Conservation (phyloP, 2,113 vertebrate species). For the Psittacula cyanocephala region DNA sequence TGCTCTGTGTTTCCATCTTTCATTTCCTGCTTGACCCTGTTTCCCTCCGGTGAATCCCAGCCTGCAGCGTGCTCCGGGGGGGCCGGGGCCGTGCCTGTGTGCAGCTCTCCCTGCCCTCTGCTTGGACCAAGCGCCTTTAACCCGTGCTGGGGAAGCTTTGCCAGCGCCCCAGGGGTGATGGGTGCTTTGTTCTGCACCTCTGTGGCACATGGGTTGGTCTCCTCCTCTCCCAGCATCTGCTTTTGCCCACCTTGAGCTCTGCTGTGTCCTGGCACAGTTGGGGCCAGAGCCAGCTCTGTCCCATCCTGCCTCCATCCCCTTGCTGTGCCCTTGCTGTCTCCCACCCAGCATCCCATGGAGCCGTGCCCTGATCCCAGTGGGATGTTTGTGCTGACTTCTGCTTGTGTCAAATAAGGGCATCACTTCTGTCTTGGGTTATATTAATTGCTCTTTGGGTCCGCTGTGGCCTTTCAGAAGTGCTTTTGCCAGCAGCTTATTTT, state of each 20-base stretch:
- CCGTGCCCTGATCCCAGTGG: not conserved
- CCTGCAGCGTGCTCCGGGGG: not conserved
- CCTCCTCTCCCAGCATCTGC: not conserved
- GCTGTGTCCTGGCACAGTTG: not conserved
- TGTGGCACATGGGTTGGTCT: not conserved
- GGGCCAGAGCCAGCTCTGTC: not conserved
- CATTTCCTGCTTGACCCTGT: constrained; percentile 69
- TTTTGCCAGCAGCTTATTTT: constrained; percentile 23
- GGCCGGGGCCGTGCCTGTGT: fast-evolving
- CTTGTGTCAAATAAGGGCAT: not conserved
- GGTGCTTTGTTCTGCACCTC: not conserved
- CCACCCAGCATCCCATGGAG: not conserved
- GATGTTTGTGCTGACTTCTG: not conserved
- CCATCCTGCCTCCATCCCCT: not conserved
- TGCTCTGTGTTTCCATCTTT: constrained; percentile 62
- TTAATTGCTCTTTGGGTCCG: fast-evolving
- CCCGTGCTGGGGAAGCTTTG: not conserved
- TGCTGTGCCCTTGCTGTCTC: not conserved
- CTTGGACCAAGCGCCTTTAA: fast-evolving
- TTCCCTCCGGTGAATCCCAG: constrained; percentile 22
- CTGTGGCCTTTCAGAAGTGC: not conserved
- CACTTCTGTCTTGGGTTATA: not conserved
- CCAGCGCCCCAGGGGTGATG: not conserved
- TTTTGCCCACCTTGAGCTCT: not conserved
- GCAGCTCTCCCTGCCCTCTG: not conserved